Evolutionary conservation across 2,888 invertebrate genomes (phyloP).

Genomic region (Plagodis dolabraria): DNA sequence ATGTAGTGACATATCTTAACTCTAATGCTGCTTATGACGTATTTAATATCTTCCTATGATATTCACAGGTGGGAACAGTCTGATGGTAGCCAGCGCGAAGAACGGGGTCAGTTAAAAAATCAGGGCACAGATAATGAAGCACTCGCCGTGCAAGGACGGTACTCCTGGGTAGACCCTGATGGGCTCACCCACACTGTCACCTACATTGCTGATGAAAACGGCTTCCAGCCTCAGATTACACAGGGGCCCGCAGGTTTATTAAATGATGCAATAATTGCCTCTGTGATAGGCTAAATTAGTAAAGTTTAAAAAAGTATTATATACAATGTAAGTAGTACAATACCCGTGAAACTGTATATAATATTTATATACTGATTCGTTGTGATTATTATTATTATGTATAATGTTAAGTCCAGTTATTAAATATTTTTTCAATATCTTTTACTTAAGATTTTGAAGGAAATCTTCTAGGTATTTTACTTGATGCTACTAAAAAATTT

Average conservation of each 20-base stretch:
- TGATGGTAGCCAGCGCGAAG: slow-evolving; percentile 83
- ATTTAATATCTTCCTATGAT: not conserved
- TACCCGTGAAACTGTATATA: slow-evolving; percentile 66
- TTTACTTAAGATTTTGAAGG: too few relatives aligned
- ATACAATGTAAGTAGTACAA: slow-evolving; percentile 54
- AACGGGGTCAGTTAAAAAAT: slow-evolving; percentile 84
- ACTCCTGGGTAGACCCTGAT: slow-evolving; percentile 83
- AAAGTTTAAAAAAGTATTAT: slow-evolving; percentile 44
- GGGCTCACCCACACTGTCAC: slow-evolving; percentile 85
- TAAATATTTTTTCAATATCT: slow-evolving; percentile 2
- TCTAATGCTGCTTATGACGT: not conserved
- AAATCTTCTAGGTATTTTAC: too few relatives aligned
- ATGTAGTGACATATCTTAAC: not conserved
- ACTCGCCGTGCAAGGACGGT: slow-evolving; percentile 82
- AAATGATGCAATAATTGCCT: slow-evolving; percentile 66
- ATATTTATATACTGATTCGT: slow-evolving; percentile 74
- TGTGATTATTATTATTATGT: slow-evolving; percentile 24
- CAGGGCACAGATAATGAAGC: slow-evolving; percentile 84
- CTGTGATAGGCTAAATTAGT: slow-evolving; percentile 62
- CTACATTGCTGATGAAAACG: slow-evolving; percentile 84
- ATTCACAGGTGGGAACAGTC: slow-evolving; percentile 80
- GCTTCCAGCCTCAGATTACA: slow-evolving; percentile 76
- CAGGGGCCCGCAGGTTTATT: slow-evolving; percentile 71
- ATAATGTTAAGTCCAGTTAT: slow-evolving; percentile 9
- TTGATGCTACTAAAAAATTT: too few relatives aligned